Evolutionary conservation across 1,140 invertebrate genomes (phyloP).

Genomic region (Potamilus streckersoni): DNA sequence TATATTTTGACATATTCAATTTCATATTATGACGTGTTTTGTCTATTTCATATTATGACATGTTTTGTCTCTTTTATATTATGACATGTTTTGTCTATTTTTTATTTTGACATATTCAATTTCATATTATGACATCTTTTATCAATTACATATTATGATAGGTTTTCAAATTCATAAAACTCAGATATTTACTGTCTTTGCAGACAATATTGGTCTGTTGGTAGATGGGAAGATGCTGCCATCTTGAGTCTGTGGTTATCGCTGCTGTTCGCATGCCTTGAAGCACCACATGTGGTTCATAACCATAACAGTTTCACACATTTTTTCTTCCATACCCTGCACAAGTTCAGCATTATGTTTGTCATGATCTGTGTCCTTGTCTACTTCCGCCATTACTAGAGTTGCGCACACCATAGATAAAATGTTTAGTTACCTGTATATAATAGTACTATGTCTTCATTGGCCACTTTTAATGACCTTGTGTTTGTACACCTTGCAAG

Average conservation of each 20-base stretch:
- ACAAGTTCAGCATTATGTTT: slow-evolving; percentile 53
- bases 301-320: slow-evolving; percentile 41
- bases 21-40: not conserved
- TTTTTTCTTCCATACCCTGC: slow-evolving; percentile 49
- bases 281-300: slow-evolving; percentile 50
- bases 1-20: not conserved
- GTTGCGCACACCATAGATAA: not conserved
- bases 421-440: no score
- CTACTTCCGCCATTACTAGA: slow-evolving; percentile 45
- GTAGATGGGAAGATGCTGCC: slow-evolving; percentile 52
- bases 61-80: no score
- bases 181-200: slow-evolving; percentile 18
- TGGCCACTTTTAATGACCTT: no score
- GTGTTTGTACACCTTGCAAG: no score
- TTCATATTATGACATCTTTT: not conserved
- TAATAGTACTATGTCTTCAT: no score
- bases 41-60: no score
- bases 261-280: slow-evolving; percentile 43
- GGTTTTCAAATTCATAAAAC: no score
- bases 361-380: slow-evolving; percentile 48
- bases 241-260: slow-evolving; percentile 44
- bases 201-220: slow-evolving; percentile 47
- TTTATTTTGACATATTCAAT: not conserved
- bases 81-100: no score
- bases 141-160: no score